Base-by-base conservation (phyloP, 1,140 invertebrate genomes). In the Drosophila setifemur region DNA sequence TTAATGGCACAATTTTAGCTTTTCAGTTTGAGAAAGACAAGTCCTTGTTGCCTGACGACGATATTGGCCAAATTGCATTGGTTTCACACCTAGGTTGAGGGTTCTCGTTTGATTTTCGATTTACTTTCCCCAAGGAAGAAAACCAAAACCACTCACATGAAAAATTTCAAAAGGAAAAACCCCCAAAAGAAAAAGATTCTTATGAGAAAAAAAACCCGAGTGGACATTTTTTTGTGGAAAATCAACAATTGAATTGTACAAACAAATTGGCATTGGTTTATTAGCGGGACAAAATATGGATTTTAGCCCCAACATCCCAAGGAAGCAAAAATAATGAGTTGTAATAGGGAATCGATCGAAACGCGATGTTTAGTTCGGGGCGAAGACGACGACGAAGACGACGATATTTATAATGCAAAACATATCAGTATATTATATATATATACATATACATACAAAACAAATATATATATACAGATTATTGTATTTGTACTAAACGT, bases 401-500 rank as follows among this genome's bases (percentile, higher is more conserved):
- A 86, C 11, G 73, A 85, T 61, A 83, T 85, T 85, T 85, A 72
- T 86, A 85, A 86, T 77, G 81, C 79, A 79, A 86, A 86, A 85
- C 79, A 83, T 83, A 83, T 83, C 79, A 83, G 71, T 78, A 83
- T 85, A 73, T 73, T 67, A 67, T 53, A 76, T 76, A 76, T 76
- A 76, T 73, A 50, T 28, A 63, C 45, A 54, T 66, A 70, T 54
- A 77, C 74, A 81, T 53, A 75, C 33, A 75, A 68, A 57, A 67
- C 29, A 70, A 57, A 73, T 67, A 66, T 77, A 71, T 64, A 54
- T 75, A 81, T 49, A 75, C 58, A 74, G 67, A 81, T 75, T 76
- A 86, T 76, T 85, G 81, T 86, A 85, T 85, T 85, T 85, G 81
- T 85, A 85, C 81, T 86, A 85, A 85, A 86, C 81, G 81, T 86